Percentiles rank a stretch among this genome's conserved stretches.
These are phyloP conservation scores for Connochaetes taurinus DNA, from an alignment of 2,113 vertebrate species.

Conservation along the genomic window DNA sequence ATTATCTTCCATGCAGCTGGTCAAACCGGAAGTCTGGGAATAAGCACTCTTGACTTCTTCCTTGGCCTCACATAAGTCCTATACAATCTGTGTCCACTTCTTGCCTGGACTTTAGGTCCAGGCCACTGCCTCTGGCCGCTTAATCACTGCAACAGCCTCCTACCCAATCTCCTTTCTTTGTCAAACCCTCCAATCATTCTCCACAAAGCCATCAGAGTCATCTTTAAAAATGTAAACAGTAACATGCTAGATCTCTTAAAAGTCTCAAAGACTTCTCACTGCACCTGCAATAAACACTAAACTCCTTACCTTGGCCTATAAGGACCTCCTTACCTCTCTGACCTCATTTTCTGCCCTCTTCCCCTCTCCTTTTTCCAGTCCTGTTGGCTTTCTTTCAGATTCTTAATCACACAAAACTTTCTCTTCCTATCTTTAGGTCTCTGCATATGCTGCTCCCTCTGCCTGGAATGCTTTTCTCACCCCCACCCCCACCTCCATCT, in stretches of 20 bases:
- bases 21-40: background rate
- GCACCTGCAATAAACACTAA: background rate
- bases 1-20: background rate
- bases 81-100: background rate
- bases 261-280: background rate
- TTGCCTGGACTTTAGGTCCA: background rate
- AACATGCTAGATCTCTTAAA: background rate
- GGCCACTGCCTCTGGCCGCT: background rate
- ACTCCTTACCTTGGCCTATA: background rate
- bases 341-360: background rate
- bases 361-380: background rate
- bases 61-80: background rate
- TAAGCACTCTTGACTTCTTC: background rate
- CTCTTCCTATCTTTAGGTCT: background rate
- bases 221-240: background rate
- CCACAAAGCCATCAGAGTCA: background rate
- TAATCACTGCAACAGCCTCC: background rate
- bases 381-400: background rate
- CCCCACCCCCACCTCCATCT: background rate
- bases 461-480: background rate
- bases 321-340: background rate
- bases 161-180: background rate
- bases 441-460: background rate
- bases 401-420: background rate
- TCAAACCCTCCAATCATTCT: background rate